Evolutionary conservation across 92 coral and sea anemone genomes (phyloP), one percentile per base, ranked within the genome.

Genomic region (Epizoanthus ramosus): DNA sequence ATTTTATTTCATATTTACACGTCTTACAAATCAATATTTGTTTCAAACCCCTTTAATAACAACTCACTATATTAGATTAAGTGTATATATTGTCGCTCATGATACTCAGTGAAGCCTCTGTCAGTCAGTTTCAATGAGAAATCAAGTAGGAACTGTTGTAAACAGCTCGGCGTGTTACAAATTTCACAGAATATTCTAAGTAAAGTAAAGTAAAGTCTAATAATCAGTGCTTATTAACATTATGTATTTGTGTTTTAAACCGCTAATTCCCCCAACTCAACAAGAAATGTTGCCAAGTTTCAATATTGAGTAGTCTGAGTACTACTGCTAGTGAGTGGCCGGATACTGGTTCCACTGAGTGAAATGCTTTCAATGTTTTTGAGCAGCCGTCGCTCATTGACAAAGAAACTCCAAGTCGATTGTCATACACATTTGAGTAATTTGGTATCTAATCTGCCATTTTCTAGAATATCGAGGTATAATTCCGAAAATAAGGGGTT

Each of bases 21-120:
- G 53, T 71, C 37, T 71, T 71, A 16, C 60, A 71, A 71, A 71
- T 41, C 76, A 47, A 47, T 71, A 71, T 71, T 71, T 71, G 76
- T 71, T 71, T 23, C 76, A 71, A 43, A 71, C 76, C 53, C 59
- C 47, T 68, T 71, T 71, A 71, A 15, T 18, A 71, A 18, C 76
- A 71, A 45, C 8, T 71, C 76, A 71, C 58, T 71, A 17, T 41
- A 47, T 47, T 71, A 71, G 76, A 71, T 7, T 12, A 71, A 47
- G 53, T 33, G 58, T 71, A 71, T 71, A 45, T 39, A 71, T 35
- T 35, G 33, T 71, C 59, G 57, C 75, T 71, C 57, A 71, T n/a
- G n/a, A n/a, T n/a, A n/a, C n/a, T n/a, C n/a, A n/a, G n/a, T n/a
- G n/a, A n/a, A n/a, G n/a, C n/a, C n/a, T n/a, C n/a, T n/a, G 58